Evolutionary conservation across 2,888 invertebrate species (phyloP), one percentile per base, ranked within the genome.

Genomic region (Ophraella communa): DNA sequence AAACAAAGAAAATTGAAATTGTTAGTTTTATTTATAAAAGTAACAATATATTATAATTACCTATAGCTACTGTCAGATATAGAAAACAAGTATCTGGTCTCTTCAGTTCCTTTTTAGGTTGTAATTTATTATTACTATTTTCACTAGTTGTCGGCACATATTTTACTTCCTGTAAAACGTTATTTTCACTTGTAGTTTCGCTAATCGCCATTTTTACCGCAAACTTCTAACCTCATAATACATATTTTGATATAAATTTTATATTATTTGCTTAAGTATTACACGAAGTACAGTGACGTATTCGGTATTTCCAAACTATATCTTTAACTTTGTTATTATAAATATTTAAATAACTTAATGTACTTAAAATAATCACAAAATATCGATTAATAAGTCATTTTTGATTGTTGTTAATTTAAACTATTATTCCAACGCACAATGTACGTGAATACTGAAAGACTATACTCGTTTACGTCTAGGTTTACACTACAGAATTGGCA

Each of bases 71-170:
- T 5, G 35, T 39, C 18, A 54, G 39, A 20, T 54, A 54, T 18
- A 54, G 39, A 54, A 54, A 54, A 5, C 27, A 18, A n/a, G 54
- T 54, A 23, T 54, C 54, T 4, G 54, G 39, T 10, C 33, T 39
- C 33, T 39, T 33, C 7, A 10, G 10, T 10, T 2, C 5, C 5
- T 54, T 10, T 20, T 54, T 14, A 0, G 24, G 23, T 8, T 49
- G 10, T 14, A 24, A n/a, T 14, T 27, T 23, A 10, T 30, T 8
- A 14, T 24, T 3, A 23, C 1, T 5, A 14, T 3, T 17, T 2
- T 27, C 23, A 23, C 8, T 7, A 24, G 1, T 49, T 24, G 18
- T 18, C 7, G 49, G 5, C 8, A 23, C 24, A 14, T 49, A 49
- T 24, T 49, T 49, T 11, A 49, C 14, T 49, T 49, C 49, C n/a